Conservation (phyloP, 2,888 invertebrate genomes). For the Oligia strigilis region DNA sequence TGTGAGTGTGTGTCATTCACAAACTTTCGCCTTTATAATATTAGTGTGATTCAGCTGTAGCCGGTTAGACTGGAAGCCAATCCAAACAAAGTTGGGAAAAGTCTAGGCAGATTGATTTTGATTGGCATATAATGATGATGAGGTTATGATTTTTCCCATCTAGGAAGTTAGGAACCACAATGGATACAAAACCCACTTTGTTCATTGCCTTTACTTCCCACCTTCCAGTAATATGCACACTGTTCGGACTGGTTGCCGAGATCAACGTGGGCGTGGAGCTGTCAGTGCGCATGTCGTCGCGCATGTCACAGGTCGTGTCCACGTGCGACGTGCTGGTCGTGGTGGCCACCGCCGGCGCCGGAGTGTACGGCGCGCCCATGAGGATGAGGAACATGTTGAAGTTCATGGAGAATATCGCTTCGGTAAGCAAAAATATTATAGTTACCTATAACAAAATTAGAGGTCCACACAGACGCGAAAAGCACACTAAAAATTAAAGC, state of each 20-base stretch:
- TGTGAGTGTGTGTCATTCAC: no score
- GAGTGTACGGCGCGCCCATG: conserved; percentile 88
- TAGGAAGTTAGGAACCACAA: not conserved
- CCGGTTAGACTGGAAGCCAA: not conserved
- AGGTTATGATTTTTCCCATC: not conserved
- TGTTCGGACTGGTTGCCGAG: conserved; percentile 89
- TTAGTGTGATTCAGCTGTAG: not conserved
- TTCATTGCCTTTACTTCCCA: not conserved
- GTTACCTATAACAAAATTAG: not conserved
- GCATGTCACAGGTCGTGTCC: conserved; percentile 90
- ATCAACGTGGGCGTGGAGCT: conserved; percentile 87
- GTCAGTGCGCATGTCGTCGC: conserved; percentile 90
- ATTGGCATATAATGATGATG: no score
- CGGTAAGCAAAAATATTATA: conserved; percentile 75
- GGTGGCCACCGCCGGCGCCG: conserved; percentile 87
- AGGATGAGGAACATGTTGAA: conserved; percentile 88
- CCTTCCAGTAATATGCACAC: conserved; percentile 82
- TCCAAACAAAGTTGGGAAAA: no score
- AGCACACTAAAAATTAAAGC: no score
- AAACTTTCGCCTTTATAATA: no score
- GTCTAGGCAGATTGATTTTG: no score
- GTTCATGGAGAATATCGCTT: conserved; percentile 88
- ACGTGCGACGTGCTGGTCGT: conserved; percentile 90
- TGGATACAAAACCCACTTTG: not conserved
- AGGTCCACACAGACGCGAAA: not conserved